Base-by-base conservation (phyloP, 2,797 vertebrate genomes). In the Sebastes melanostomus region DNA sequence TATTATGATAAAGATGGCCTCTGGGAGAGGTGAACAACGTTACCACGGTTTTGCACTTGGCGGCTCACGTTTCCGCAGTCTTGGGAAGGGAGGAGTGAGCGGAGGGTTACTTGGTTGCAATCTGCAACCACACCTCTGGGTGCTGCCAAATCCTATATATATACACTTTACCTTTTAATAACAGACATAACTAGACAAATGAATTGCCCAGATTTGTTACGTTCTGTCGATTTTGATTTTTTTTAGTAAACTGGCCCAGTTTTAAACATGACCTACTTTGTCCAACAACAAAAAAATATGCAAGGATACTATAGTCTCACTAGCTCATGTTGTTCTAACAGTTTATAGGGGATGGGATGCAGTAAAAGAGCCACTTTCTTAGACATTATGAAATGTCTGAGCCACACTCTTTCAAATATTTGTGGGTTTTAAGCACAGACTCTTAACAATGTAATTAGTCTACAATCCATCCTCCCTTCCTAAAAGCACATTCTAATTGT, bases 311-410 rank as follows among this genome's bases (percentile, higher is more conserved):
- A 6, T 65, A 29, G 30, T 70, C 20, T 80, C 24, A 71, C 55
- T 8, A 59, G 36, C 36, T 83, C 11, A 18, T 67, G n/a, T 59
- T 27, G 22, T 73, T 68, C 13, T 5, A 22, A 25, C n/a, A 38
- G 14, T 71, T 77, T 81, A 52, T 84, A 4, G 52, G 50, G 20
- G 0, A 24, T 2, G 0, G 42, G 7, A 38, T 46, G 29, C n/a
- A 67, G n/a, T 87, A 73, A 81, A 85, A 75, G 13, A 69, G 9
- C 13, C 36, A 56, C 14, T 8, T 42, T 42, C 24, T 38, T 59
- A 71, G 68, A 59, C 34, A 42, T 42, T 13, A 27, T 79, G 3
- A 83, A 75, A 75, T 8, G 66, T 82, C 10, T 36, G 50, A 81
- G 58, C 72, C 24, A 25, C 25, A 24, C 10, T 60, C 13, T 69